Base-by-base conservation (phyloP, 2,888 invertebrate species). In the Globia sparganii region DNA sequence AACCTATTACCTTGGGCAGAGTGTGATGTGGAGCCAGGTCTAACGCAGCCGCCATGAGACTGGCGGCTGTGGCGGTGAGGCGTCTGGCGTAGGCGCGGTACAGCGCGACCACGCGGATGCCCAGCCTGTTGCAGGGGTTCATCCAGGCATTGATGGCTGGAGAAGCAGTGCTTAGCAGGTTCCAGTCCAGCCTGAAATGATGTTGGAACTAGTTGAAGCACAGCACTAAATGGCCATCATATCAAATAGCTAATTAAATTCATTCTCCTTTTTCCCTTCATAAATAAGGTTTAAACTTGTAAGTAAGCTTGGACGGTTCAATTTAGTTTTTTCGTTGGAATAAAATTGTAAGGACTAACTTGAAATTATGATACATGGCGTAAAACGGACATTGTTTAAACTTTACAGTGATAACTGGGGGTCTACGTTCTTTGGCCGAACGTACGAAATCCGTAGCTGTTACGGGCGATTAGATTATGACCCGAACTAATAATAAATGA, bases 61-160 rank as follows among this genome's bases (percentile, higher is more conserved):
- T 99, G 72, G 99, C 99, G 77, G 99, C 98, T 25, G 99, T 98
- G 31, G 99, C 98, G 5, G 98, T 98, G 46, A 98, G 97, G 74
- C 99, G 96, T 67, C 98, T 97, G 81, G 98, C 98, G 95, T 98
- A 97, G 3, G 98, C 98, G 61, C 98, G 97, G 87, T 98, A 97
- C 96, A 99, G 97, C 75, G 98, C 97, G 53, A 98, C 98, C 68
- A 98, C 98, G 86, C 98, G 97, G 80, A 98, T 98, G 68, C 99
- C 98, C 80, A 99, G 97, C 31, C 99, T 97, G 96, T 99, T 99
- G 93, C 98, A 98, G 0, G 99, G 99, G 97, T 99, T 99, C 98
- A 99, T 98, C 99, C 99, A 99, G 1, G 99, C 99, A 91, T 99
- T 99, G 88, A 99, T 99, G 0, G 99, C 99, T 0, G 99, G 99